These are phyloP conservation scores for Eristalis tenax DNA, from an alignment of 2,888 invertebrate species.

Conservation along the genomic window DNA sequence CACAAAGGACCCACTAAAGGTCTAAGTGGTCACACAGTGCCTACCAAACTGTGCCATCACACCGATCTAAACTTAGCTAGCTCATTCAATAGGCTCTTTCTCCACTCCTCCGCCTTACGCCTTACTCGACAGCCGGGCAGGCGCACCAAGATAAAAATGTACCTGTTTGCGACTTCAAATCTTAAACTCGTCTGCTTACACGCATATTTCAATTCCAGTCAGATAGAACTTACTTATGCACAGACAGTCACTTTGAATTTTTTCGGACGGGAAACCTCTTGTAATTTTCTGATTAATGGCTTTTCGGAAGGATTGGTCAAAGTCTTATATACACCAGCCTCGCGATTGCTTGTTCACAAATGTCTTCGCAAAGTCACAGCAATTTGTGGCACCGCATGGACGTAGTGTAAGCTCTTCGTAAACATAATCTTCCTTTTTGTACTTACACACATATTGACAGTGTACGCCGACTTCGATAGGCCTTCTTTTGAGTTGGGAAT, in stretches of 20 bases:
- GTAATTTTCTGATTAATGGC: neutral
- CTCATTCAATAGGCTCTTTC: too few relatives aligned
- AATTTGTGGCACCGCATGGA: neutral
- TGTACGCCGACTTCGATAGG: neutral
- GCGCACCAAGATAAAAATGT: too few relatives aligned
- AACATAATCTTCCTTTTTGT: neutral
- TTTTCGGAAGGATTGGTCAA: neutral
- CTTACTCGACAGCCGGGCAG: too few relatives aligned
- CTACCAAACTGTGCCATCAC: too few relatives aligned
- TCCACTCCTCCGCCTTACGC: too few relatives aligned
- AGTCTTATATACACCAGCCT: neutral
- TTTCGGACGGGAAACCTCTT: neutral
- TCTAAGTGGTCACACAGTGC: too few relatives aligned
- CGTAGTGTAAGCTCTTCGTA: neutral
- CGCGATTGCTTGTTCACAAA: neutral
- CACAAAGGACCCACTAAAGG: too few relatives aligned
- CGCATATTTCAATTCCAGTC: neutral
- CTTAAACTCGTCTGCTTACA: neutral
- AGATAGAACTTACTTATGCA: neutral
- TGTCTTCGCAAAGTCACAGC: neutral
- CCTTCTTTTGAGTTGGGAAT: neutral
- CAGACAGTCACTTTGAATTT: neutral
- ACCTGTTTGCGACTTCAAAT: neutral
- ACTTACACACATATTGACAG: neutral
- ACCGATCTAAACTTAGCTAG: too few relatives aligned